A percentile compares a stretch with the other conserved stretches of the same genome.
These are phyloP conservation scores for Morus bassanus DNA, from an alignment of 2,797 vertebrate species.

Conservation along the genomic window DNA sequence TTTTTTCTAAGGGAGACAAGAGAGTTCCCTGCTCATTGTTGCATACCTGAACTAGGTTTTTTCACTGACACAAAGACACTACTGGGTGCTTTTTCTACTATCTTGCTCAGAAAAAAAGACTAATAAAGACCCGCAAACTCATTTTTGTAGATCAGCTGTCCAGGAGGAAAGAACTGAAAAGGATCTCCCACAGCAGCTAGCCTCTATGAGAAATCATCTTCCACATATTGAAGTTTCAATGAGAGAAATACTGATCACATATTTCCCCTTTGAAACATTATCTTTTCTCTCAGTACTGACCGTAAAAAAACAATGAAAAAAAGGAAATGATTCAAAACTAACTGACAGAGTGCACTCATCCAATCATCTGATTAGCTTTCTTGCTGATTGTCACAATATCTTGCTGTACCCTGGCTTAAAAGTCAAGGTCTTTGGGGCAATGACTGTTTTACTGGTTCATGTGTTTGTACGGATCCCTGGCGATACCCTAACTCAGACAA, in stretches of 20 bases:
- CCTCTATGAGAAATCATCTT: not conserved
- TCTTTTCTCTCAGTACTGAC: not conserved
- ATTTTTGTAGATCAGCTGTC: not conserved
- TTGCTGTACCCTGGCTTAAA: not conserved
- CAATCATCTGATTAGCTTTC: not conserved
- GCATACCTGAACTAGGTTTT: not conserved
- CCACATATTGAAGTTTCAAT: not conserved
- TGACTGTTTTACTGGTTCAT: not conserved
- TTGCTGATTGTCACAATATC: not conserved
- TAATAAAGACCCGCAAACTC: not conserved
- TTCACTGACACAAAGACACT: not conserved
- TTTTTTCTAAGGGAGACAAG: not conserved
- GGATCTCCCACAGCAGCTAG: not conserved
- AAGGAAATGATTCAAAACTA: conserved; percentile 27
- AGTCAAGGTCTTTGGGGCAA: not conserved
- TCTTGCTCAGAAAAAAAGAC: not conserved
- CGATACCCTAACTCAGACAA: not conserved
- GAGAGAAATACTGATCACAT: not conserved
- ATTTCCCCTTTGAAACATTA: not conserved
- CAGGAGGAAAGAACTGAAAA: not conserved
- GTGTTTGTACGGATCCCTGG: not conserved
- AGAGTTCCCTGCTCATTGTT: not conserved
- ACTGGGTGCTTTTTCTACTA: not conserved
- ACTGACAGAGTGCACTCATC: not conserved
- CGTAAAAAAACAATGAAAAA: not conserved